Evolutionary conservation across 2,113 vertebrate species (phyloP).

Genomic region (Noctilio leporinus): DNA sequence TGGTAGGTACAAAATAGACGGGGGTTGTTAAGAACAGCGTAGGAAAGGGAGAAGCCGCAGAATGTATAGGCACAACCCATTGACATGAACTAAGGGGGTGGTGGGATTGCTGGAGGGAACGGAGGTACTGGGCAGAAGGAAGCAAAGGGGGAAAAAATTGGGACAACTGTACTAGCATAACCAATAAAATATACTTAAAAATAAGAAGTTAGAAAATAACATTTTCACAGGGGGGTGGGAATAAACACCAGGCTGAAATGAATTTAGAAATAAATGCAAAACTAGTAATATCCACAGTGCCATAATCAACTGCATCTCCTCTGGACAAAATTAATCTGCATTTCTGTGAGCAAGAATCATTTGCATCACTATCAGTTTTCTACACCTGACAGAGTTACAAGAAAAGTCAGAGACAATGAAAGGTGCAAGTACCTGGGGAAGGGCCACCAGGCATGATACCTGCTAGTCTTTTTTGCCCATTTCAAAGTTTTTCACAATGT

Average conservation of each 20-base stretch:
- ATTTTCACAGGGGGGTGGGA: too few relatives aligned
- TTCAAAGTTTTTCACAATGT: neutral
- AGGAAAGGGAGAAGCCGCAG: too few relatives aligned
- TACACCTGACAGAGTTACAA: neutral
- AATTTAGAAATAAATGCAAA: conserved; percentile 7
- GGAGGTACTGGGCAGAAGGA: too few relatives aligned
- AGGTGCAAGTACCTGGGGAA: neutral
- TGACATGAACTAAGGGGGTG: too few relatives aligned
- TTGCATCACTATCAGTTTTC: neutral
- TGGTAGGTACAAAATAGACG: too few relatives aligned
- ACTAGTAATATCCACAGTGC: neutral
- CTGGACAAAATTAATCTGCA: neutral
- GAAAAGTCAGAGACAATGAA: neutral
- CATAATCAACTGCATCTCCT: neutral
- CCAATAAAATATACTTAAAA: too few relatives aligned
- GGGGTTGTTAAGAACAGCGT: too few relatives aligned
- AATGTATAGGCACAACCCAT: too few relatives aligned
- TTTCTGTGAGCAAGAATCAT: neutral
- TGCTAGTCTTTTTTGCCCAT: neutral
- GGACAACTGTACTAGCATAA: too few relatives aligned
- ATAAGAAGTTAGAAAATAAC: too few relatives aligned
- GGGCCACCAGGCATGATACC: neutral
- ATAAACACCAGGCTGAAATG: neutral
- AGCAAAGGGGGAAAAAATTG: too few relatives aligned
- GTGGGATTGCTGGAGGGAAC: too few relatives aligned